Conservation (phyloP, 1,140 invertebrate genomes). For the Hydropsyche tenuis region DNA sequence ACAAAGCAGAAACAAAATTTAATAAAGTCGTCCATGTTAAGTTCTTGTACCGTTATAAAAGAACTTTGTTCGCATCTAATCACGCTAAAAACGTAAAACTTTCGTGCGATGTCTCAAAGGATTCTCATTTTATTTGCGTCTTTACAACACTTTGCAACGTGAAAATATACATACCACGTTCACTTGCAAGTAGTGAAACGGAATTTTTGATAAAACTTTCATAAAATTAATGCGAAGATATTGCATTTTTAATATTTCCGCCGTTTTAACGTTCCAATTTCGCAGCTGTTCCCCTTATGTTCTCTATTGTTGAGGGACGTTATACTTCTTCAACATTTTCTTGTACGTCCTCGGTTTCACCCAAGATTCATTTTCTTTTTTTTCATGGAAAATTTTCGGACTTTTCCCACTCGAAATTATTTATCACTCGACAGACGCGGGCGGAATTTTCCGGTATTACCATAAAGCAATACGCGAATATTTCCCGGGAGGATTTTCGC, state of each 20-base stretch:
- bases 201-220: neutral
- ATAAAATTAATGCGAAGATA: neutral
- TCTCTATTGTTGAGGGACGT: neutral
- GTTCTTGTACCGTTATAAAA: too few relatives aligned
- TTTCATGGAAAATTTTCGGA: neutral
- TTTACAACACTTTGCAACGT: too few relatives aligned
- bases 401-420: slow-evolving; percentile 5
- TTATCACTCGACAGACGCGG: slow-evolving; percentile 9
- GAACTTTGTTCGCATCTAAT: too few relatives aligned
- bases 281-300: neutral
- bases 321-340: neutral
- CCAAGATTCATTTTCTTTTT: neutral
- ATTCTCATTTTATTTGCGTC: too few relatives aligned
- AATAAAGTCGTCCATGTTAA: too few relatives aligned
- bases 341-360: too few relatives aligned
- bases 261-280: slow-evolving; percentile 3
- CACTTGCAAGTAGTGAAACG: too few relatives aligned
- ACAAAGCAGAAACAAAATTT: too few relatives aligned
- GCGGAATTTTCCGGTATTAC: slow-evolving; percentile 15
- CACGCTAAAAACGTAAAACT: too few relatives aligned
- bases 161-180: too few relatives aligned
- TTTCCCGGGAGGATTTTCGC: slow-evolving; percentile 27
- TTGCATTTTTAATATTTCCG: slow-evolving; percentile 6
- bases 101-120: too few relatives aligned
- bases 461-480: slow-evolving; percentile 34